Evolutionary conservation across 2,797 vertebrate species (phyloP), one percentile per base, ranked within the genome.

Genomic region (Aeoliscus strigatus): DNA sequence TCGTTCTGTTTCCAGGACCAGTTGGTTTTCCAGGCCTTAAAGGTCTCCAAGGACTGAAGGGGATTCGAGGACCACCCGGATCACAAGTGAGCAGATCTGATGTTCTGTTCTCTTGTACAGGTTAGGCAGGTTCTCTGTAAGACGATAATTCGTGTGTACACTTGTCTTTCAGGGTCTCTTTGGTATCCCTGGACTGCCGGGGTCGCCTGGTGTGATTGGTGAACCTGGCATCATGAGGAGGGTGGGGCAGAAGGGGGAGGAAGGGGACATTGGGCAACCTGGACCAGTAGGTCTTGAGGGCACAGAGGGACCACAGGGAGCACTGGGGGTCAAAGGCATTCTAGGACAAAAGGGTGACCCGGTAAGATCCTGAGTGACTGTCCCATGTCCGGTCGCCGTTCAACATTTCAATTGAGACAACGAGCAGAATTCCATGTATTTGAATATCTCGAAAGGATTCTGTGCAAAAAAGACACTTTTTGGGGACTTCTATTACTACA

Each of bases 321-420:
- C 11, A 4, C 10, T 39, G 1, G 85, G 83, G 36, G 10, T 6
- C 0, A 78, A 76, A 66, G 84, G 85, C 16, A 30, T 18, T 36
- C 16, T 2, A 4, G 86, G 86, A 38, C 15, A 29, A 3, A 83
- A 80, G 51, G 85, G 85, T 41, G 37, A 80, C 39, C 56, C 58
- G 24, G 85, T 83, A 41, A 71, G 4, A 14, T 8, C 27, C 14
- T 10, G 9, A 14, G 6, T 10, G 2, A 6, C 27, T 29, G n/a
- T 25, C 2, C 24, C 5, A 25, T 2, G n/a, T n/a, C n/a, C n/a
- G n/a, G n/a, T n/a, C n/a, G n/a, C n/a, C n/a, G n/a, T n/a, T n/a
- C n/a, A n/a, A n/a, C n/a, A n/a, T n/a, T n/a, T n/a, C n/a, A n/a
- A n/a, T n/a, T n/a, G n/a, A n/a, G n/a, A n/a, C n/a, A n/a, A n/a